Evolutionary conservation across 2,888 invertebrate species (phyloP).

Genomic region (Chymomyza caudatula): DNA sequence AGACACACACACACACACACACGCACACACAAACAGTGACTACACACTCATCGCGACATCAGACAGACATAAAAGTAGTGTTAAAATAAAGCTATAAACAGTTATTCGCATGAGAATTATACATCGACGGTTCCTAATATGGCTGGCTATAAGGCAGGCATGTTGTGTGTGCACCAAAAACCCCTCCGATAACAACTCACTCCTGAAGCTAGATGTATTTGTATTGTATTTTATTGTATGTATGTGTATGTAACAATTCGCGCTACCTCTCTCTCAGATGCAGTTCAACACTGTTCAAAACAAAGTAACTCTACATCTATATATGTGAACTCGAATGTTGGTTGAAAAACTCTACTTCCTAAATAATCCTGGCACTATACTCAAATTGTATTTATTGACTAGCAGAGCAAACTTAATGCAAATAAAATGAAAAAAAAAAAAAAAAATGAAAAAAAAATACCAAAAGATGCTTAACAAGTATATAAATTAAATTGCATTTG

Average conservation of each 20-base stretch:
- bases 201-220: slow-evolving; percentile 32
- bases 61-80: no score
- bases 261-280: slow-evolving; percentile 47
- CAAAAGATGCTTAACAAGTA: slow-evolving; percentile 21
- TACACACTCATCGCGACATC: not conserved
- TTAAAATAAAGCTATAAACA: not conserved
- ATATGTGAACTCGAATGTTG: not conserved
- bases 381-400: slow-evolving; percentile 48
- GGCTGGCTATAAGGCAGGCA: slow-evolving; percentile 62
- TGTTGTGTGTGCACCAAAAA: slow-evolving; percentile 51
- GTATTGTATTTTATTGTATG: slow-evolving; percentile 23
- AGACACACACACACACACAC: slow-evolving; percentile 18
- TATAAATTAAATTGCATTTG: slow-evolving; percentile 39
- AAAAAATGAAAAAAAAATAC: slow-evolving; percentile 18
- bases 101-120: not conserved
- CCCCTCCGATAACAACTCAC: slow-evolving; percentile 32
- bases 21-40: slow-evolving; percentile 15
- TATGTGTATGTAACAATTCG: slow-evolving; percentile 45
- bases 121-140: slow-evolving; percentile 64
- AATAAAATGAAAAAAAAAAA: slow-evolving; percentile 11
- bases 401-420: slow-evolving; percentile 26
- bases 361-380: slow-evolving; percentile 17
- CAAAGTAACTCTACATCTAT: not conserved
- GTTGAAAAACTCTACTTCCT: not conserved
- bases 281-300: not conserved